Evolutionary conservation across 1,140 invertebrate genomes (phyloP), one percentile per base, ranked within the genome.

Genomic region (Probaryconus sp.): DNA sequence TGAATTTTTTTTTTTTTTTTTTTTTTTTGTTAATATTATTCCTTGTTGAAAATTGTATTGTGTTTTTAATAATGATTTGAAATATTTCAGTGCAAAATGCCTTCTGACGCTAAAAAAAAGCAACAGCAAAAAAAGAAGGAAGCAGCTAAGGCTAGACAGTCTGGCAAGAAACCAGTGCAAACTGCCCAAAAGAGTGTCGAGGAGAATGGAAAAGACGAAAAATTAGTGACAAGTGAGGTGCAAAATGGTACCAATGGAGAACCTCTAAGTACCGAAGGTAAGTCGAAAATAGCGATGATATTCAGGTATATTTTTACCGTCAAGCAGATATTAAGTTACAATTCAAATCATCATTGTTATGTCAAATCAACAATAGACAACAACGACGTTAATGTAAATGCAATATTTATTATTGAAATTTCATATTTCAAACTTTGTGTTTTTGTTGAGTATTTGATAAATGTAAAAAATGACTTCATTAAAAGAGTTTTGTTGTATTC

Each of bases 61-160:
- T n/a, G n/a, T 11, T 35, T n/a, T 35, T 14, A 7, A 11, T 35
- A 13, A 35, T 35, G 14, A 35, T 35, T 18, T 33, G 24, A 18
- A 31, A 21, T 47, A 20, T 75, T 73, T 53, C 47, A 72, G 71
- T 30, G 21, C n/a, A 75, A 9, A 37, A 98, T 99, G 97, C 97
- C 97, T 77, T 98, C 97, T 75, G 97, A 98, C 87, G 92, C 97
- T 1, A 99, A 99, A 88, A 99, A 99, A 90, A 96, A 96, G 80
- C 93, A 97, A 84, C 96, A 97, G 85, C 94, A 96, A 80, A 97
- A 97, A 87, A 99, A 99, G 88, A 99, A 99, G 85, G 96, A 98
- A 79, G 95, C 95, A 17, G 94, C 95, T 13, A 96, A 96, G 83
- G 91, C 91, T 43, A 90, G 94, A 77, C 92, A 90, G 68, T 75